Conservation (phyloP, 2,797 vertebrate species). For the Betta splendens region DNA sequence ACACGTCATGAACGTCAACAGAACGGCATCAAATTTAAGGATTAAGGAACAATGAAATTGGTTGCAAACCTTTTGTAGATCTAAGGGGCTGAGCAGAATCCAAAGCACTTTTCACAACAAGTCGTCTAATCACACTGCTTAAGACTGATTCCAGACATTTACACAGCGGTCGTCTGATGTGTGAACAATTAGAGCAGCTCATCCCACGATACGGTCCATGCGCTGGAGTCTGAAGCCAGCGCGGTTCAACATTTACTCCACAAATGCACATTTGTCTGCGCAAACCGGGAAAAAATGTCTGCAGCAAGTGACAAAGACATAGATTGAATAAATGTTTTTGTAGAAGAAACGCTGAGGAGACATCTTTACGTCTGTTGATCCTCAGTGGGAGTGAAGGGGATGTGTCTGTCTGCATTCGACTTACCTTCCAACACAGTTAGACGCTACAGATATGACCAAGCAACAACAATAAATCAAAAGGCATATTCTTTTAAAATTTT, state of each 20-base stretch:
- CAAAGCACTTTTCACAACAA: too few species aligned
- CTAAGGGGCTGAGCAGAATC: constrained; percentile 4
- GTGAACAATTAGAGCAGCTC: constrained; percentile 2
- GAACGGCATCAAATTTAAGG: constrained; percentile 22
- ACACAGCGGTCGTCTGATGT: background rate
- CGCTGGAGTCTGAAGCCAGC: constrained; percentile 4
- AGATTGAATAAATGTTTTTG: background rate
- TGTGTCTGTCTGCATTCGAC: background rate
- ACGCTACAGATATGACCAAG: constrained; percentile 15
- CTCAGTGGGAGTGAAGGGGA: background rate
- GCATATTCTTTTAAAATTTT: constrained; percentile 36
- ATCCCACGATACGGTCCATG: too few species aligned
- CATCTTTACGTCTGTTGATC: background rate
- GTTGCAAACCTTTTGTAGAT: constrained; percentile 18
- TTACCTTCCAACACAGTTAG: constrained; percentile 4
- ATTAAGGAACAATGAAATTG: constrained; percentile 29
- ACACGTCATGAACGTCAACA: constrained; percentile 20
- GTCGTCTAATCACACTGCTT: too few species aligned
- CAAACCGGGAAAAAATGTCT: constrained; percentile 7
- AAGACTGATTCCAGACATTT: constrained; percentile 7
- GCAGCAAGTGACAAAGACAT: background rate
- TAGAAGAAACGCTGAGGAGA: constrained; percentile 4
- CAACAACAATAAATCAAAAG: constrained; percentile 42
- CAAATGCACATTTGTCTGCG: constrained; percentile 9
- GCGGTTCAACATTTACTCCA: constrained; percentile 12